phyloP scores from a whole-genome alignment of 2,797 vertebrate species.

The Perdix hodgsoniae region DNA sequence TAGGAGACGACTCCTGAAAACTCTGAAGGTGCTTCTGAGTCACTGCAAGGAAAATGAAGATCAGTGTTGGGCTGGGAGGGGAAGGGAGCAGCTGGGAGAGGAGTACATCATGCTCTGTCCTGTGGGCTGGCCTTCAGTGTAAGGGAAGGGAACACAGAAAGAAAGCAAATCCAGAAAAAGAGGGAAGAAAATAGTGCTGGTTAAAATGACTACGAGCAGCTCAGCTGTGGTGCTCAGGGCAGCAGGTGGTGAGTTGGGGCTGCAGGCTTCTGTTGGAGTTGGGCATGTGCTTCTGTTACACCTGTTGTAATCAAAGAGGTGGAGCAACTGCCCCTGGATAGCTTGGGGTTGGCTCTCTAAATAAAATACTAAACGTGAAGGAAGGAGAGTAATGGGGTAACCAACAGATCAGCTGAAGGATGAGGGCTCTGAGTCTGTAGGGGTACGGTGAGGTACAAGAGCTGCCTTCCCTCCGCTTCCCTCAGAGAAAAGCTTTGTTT shows the following conservation, averaged over 20 bases:
- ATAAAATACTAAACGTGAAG: neutral
- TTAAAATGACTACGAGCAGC: neutral
- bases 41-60: neutral
- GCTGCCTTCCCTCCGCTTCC: neutral
- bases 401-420: neutral
- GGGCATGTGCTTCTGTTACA: fast-evolving
- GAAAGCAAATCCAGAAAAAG: neutral
- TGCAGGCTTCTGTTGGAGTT: neutral
- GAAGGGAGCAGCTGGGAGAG: neutral
- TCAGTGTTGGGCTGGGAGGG: neutral
- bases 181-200: fast-evolving
- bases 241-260: neutral
- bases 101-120: neutral
- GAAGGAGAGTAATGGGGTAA: neutral
- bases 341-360: neutral
- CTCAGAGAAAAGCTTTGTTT: neutral
- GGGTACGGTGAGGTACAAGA: neutral
- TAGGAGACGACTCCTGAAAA: neutral
- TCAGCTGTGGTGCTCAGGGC: neutral
- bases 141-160: neutral
- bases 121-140: neutral
- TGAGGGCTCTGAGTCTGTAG: fast-evolving
- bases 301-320: neutral
- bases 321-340: neutral
- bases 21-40: neutral